These are phyloP conservation scores for Caenorhabditis latens DNA, from an alignment of 1,140 invertebrate genomes.

Conservation along the genomic window DNA sequence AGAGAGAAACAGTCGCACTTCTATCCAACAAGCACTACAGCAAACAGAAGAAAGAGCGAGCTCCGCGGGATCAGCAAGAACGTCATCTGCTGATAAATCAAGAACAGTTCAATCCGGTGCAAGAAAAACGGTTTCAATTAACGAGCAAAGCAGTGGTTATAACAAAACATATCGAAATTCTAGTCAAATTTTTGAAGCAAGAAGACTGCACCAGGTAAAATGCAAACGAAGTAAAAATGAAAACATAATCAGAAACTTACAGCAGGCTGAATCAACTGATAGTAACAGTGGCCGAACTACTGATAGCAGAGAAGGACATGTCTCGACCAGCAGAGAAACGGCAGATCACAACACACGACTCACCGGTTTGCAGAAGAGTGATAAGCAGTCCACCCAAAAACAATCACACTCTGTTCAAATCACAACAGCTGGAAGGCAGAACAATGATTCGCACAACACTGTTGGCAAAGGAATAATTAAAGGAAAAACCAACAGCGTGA, in stretches of 20 bases:
- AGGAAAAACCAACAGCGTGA: background rate
- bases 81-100: background rate
- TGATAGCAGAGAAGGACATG: conserved; percentile 14
- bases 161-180: conserved; percentile 30
- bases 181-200: conserved; percentile 6
- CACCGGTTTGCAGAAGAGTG: background rate
- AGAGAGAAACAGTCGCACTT: conserved; percentile 6
- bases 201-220: conserved; percentile 32
- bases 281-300: background rate
- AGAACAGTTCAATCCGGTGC: background rate
- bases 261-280: background rate
- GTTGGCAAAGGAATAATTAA: too few relatives aligned
- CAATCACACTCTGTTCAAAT: background rate
- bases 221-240: background rate
- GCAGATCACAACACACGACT: background rate
- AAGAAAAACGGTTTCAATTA: background rate
- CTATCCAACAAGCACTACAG: conserved; percentile 37
- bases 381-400: background rate
- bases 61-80: background rate
- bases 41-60: background rate
- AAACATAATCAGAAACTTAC: background rate
- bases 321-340: background rate
- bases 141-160: background rate
- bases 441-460: too few relatives aligned
- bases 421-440: too few relatives aligned